A percentile compares a stretch with the other conserved stretches of the same genome.
These are phyloP conservation scores for Cotesia vestalis DNA, from an alignment of 1,140 invertebrate genomes.

Conservation along the genomic window DNA sequence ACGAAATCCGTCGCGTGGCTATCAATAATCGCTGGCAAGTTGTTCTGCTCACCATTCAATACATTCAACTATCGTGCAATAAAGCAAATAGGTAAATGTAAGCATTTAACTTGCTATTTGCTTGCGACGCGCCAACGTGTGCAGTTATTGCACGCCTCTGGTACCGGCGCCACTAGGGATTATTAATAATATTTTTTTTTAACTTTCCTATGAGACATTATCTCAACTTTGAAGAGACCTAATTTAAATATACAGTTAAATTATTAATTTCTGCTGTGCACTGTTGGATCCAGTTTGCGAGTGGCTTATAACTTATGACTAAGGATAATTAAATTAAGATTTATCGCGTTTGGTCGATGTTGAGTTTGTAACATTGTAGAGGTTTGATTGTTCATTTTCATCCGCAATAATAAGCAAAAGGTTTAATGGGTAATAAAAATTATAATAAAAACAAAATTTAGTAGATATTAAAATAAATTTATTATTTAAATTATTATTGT, in stretches of 20 bases:
- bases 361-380: too few species aligned
- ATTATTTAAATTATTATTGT: background rate
- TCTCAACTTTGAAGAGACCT: background rate
- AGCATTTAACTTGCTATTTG: background rate
- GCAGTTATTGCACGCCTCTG: background rate
- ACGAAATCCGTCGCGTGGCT: conserved; percentile 46
- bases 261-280: too few species aligned
- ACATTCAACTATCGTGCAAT: conserved; percentile 17
- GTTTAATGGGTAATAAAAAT: background rate
- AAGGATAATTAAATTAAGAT: too few species aligned
- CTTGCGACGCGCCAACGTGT: background rate
- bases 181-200: background rate
- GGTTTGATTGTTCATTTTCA: too few species aligned
- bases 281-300: too few species aligned
- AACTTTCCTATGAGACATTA: background rate
- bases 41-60: background rate
- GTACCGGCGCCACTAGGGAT: background rate
- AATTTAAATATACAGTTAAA: too few species aligned
- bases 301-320: too few species aligned
- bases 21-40: conserved; percentile 40
- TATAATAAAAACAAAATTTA: too few species aligned
- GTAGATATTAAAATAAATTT: conserved; percentile 4
- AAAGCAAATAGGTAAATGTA: conserved; percentile 28
- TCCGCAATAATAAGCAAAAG: background rate
- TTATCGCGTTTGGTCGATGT: too few species aligned